Evolutionary conservation across 2,797 vertebrate genomes (phyloP).

Genomic region (Cephalopachus bancanus): DNA sequence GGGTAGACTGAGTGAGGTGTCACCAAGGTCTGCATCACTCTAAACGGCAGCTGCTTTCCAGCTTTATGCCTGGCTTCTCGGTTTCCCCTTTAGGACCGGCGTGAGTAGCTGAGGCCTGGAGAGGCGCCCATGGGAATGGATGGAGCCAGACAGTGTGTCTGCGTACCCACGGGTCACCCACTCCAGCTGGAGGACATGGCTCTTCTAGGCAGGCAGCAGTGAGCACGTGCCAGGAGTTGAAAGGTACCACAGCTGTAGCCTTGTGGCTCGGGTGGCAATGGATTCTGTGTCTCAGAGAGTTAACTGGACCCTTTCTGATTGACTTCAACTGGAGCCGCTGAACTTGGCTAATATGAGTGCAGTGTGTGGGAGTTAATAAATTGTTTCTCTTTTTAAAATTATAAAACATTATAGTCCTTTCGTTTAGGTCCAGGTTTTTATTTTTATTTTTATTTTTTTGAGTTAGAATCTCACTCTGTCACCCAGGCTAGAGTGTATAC

Average conservation of each 20-base stretch:
- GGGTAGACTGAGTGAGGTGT: background rate
- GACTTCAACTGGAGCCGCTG: background rate
- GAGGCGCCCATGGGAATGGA: too few relatives aligned
- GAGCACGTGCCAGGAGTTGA: background rate
- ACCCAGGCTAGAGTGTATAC: background rate
- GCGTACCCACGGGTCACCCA: too few relatives aligned
- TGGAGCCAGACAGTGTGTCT: too few relatives aligned
- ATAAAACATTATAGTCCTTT: background rate
- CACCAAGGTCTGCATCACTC: too few relatives aligned
- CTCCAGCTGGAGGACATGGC: too few relatives aligned
- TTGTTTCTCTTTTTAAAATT: background rate
- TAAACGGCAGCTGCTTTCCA: too few relatives aligned
- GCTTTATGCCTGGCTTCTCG: too few relatives aligned
- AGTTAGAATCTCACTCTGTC: background rate
- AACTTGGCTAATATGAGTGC: background rate
- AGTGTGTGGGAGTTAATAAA: background rate
- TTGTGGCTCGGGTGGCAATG: background rate
- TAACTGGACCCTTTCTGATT: background rate
- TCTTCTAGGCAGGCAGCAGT: background rate
- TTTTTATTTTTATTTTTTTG: too few relatives aligned
- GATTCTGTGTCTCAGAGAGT: background rate
- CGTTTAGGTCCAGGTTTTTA: background rate
- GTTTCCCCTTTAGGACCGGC: too few relatives aligned
- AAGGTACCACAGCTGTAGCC: background rate
- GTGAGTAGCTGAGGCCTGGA: too few relatives aligned